Conservation (phyloP, 2,113 vertebrate species). For the Coptodon bakossiorum region DNA sequence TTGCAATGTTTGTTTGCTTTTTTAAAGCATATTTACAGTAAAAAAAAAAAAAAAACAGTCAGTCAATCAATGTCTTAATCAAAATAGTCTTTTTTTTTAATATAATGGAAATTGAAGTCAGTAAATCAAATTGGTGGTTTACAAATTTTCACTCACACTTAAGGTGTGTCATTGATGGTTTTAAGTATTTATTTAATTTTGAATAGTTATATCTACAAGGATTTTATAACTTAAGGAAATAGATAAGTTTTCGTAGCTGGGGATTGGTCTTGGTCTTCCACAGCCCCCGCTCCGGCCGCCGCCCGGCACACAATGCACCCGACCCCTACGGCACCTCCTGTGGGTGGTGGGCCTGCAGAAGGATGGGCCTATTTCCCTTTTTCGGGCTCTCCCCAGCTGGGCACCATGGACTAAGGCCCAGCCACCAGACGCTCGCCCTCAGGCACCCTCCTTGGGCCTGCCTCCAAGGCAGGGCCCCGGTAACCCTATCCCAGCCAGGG, state of each 20-base stretch:
- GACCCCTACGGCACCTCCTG: background rate
- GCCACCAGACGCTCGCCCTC: background rate
- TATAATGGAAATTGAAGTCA: background rate
- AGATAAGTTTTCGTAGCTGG: too few species aligned
- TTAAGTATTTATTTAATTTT: background rate
- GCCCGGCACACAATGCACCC: background rate
- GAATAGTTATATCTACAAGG: background rate
- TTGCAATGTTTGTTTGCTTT: background rate
- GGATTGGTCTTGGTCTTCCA: background rate
- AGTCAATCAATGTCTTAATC: background rate
- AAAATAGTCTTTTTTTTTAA: background rate
- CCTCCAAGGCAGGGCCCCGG: background rate
- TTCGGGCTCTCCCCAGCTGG: background rate
- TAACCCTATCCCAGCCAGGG: background rate
- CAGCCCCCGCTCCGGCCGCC: rapidly evolving
- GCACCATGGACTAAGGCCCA: background rate
- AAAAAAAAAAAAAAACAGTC: background rate
- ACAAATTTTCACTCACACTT: background rate
- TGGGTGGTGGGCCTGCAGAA: background rate
- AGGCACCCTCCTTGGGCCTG: background rate
- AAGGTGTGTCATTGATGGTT: background rate
- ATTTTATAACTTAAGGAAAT: background rate
- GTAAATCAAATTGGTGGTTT: background rate
- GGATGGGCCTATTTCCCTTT: background rate
- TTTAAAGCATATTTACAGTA: background rate